phyloP scores from a whole-genome alignment of 2,113 vertebrate genomes.

The Rafetus swinhoei region DNA sequence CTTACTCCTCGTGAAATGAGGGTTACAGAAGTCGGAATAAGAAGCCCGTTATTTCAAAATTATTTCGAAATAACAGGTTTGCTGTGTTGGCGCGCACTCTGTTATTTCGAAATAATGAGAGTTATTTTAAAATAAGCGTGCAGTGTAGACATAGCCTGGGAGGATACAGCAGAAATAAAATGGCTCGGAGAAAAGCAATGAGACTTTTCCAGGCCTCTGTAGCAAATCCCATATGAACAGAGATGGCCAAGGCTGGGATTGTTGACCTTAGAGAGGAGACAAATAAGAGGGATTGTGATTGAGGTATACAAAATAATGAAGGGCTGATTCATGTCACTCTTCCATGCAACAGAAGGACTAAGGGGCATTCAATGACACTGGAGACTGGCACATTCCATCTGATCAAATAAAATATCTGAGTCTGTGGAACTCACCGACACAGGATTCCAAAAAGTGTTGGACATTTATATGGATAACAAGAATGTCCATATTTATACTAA shows the following conservation, averaged over 20 bases:
- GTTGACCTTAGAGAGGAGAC: background rate
- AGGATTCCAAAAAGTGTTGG: background rate
- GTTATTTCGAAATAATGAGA: no score
- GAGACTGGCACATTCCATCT: rapidly evolving
- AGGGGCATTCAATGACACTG: background rate
- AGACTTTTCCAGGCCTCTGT: no score
- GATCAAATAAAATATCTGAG: rapidly evolving
- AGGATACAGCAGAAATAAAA: background rate
- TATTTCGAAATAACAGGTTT: no score
- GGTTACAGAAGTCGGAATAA: no score
- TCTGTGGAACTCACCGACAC: background rate
- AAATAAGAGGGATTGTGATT: background rate
- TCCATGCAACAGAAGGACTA: rapidly evolving
- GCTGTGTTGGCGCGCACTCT: no score
- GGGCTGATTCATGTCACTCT: background rate
- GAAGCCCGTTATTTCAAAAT: no score
- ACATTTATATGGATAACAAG: rapidly evolving
- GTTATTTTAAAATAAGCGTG: no score
- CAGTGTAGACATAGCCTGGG: no score
- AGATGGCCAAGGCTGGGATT: background rate
- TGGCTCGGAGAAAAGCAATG: no score
- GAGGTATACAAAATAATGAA: background rate
- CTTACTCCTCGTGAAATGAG: no score
- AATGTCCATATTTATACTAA: rapidly evolving
- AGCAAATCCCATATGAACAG: background rate